phyloP scores from a whole-genome alignment of 2,113 vertebrate genomes.

The Myotis brandtii region DNA sequence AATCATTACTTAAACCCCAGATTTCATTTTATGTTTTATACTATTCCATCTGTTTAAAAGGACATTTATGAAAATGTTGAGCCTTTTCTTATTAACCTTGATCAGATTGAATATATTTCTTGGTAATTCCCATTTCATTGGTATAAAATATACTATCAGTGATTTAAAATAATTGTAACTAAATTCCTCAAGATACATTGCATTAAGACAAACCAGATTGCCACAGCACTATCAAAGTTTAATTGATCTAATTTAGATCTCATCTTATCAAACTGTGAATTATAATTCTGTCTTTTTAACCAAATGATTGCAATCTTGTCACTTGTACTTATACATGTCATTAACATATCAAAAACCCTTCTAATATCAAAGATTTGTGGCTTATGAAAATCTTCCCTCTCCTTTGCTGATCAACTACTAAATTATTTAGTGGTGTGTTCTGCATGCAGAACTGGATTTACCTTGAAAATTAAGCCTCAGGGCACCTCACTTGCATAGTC shows the following conservation, averaged over 20 bases:
- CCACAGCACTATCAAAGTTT: slow-evolving; percentile 83
- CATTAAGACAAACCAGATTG: slow-evolving; percentile 80
- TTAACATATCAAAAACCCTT: slow-evolving; percentile 72
- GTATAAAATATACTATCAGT: slow-evolving; percentile 72
- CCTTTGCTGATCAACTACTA: slow-evolving; percentile 68
- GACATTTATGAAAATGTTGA: slow-evolving; percentile 67
- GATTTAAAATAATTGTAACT: slow-evolving; percentile 82
- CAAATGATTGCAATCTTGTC: slow-evolving; percentile 77
- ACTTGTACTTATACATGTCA: slow-evolving; percentile 75
- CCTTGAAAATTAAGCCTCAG: slow-evolving; percentile 60
- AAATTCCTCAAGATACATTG: slow-evolving; percentile 76
- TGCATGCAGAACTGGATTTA: slow-evolving; percentile 55
- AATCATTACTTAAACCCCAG: slow-evolving; percentile 61
- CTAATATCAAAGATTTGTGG: slow-evolving; percentile 65
- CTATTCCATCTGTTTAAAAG: slow-evolving; percentile 71
- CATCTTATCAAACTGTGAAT: slow-evolving; percentile 77
- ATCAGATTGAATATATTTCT: slow-evolving; percentile 67
- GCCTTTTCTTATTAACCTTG: slow-evolving; percentile 76
- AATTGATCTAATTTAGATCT: slow-evolving; percentile 84
- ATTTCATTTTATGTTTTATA: slow-evolving; percentile 58
- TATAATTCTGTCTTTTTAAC: slow-evolving; percentile 74
- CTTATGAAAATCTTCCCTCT: slow-evolving; percentile 57
- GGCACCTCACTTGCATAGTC: neutral
- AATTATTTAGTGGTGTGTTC: slow-evolving; percentile 61
- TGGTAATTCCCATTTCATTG: slow-evolving; percentile 75